These are phyloP conservation scores for Piprites chloris DNA, from an alignment of 2,113 vertebrate genomes.

Conservation along the genomic window DNA sequence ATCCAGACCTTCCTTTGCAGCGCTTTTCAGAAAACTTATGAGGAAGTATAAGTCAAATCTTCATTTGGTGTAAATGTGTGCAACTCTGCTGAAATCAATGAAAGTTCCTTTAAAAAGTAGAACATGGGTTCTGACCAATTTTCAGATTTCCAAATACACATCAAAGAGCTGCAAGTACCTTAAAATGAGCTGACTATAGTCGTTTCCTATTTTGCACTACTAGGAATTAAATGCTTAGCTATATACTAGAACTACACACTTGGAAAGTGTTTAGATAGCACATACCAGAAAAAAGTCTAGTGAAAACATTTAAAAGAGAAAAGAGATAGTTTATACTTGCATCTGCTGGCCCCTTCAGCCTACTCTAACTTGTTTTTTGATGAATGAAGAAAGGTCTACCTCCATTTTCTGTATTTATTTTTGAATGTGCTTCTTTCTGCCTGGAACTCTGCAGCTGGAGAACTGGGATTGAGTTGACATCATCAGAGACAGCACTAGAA, in stretches of 20 bases:
- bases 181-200: neutral
- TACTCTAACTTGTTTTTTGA: neutral
- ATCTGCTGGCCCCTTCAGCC: neutral
- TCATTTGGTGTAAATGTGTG: slow-evolving; percentile 18
- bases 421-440: neutral
- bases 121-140: neutral
- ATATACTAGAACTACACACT: neutral
- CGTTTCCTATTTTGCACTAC: neutral
- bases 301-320: neutral
- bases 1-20: slow-evolving; percentile 29
- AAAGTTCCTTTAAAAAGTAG: neutral
- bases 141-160: slow-evolving; percentile 31
- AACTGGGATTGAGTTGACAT: neutral
- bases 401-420: neutral
- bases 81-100: neutral
- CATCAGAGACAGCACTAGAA: neutral
- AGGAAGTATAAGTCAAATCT: neutral
- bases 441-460: neutral
- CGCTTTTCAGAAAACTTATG: slow-evolving; percentile 18
- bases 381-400: neutral
- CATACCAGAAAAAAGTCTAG: neutral
- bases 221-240: neutral
- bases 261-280: neutral
- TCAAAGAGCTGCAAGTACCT: slow-evolving; percentile 6
- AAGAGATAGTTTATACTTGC: neutral